phyloP scores from a whole-genome alignment of 2,113 vertebrate genomes.

The Poeciliopsis occidentalis region DNA sequence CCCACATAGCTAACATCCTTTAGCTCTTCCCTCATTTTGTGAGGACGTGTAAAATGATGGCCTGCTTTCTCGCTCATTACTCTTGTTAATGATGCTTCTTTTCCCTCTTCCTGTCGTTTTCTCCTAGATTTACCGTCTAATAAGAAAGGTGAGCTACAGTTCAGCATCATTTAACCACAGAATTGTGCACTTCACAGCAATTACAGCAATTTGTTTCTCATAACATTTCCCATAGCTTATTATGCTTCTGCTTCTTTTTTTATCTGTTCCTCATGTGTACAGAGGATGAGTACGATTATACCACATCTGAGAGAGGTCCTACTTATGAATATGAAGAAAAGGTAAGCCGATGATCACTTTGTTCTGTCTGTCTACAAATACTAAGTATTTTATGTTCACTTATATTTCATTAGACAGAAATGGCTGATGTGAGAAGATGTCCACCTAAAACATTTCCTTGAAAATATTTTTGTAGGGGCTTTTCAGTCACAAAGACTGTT shows the following conservation, averaged over 20 bases:
- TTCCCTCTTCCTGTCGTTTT: conserved; percentile 5
- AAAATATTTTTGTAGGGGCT: background rate
- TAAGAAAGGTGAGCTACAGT: conserved; percentile 80
- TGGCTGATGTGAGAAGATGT: background rate
- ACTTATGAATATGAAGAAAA: conserved; percentile 84
- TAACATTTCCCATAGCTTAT: background rate
- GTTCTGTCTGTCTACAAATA: background rate
- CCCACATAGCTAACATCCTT: background rate
- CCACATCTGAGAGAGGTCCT: conserved; percentile 80
- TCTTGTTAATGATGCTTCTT: conserved; percentile 32
- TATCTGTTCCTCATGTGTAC: conserved; percentile 38
- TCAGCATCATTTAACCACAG: background rate
- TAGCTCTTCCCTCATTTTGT: background rate
- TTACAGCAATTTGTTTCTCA: background rate
- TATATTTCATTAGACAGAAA: background rate
- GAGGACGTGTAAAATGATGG: background rate
- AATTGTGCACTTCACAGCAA: background rate
- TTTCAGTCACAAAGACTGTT: no score
- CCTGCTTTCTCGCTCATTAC: background rate
- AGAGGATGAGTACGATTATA: conserved; percentile 83
- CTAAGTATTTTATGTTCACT: background rate
- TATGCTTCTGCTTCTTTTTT: conserved; percentile 10
- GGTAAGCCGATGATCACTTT: conserved; percentile 55
- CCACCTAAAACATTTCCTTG: background rate
- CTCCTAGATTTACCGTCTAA: conserved; percentile 77